Evolutionary conservation across 2,113 vertebrate species (phyloP), one percentile per base, ranked within the genome.

Genomic region (Bufo bufo): DNA sequence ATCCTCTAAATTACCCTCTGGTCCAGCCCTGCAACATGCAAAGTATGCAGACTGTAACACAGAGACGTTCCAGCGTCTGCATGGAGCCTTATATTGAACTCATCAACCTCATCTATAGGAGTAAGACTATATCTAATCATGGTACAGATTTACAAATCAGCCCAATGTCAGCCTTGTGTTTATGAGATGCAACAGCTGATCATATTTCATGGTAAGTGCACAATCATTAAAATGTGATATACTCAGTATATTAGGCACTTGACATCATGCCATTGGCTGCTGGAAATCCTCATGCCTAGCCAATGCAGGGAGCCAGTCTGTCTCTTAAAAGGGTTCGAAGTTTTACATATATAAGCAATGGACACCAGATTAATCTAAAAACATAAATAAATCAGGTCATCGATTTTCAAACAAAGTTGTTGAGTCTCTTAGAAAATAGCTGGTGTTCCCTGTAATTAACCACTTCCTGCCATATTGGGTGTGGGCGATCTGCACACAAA

Each of bases 271-370:
- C 72, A 75, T 43, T 13, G 72, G 72, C 72, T 75, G 72, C 72
- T 50, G 72, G 72, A 75, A 20, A 75, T 50, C 45, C 45, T 50
- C 72, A 19, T 49, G 72, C 72, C 47, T 6, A 50, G 72, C 72
- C 72, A 75, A 75, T 75, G 72, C 72, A 19, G 72, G 72, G 47
- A 75, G 72, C 72, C 72, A 75, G 72, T 75, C 72, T 75, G 72
- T 75, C 72, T 75, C 45, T 75, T 75, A 75, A 75, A 75, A 75
- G 71, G 71, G 71, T 49, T 74, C 3, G 2, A 72, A 43, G 47
- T 75, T 75, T 49, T 75, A 50, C 72, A 75, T 75, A 75, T 50
- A 75, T 19, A 75, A 75, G 72, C 72, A 75, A 50, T 49, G 72
- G 47, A 50, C 72, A 75, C 17, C 12, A 50, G 72, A 45, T 20